Evolutionary conservation across 2,113 vertebrate genomes (phyloP).

Genomic region (Tachuris rubrigastra): DNA sequence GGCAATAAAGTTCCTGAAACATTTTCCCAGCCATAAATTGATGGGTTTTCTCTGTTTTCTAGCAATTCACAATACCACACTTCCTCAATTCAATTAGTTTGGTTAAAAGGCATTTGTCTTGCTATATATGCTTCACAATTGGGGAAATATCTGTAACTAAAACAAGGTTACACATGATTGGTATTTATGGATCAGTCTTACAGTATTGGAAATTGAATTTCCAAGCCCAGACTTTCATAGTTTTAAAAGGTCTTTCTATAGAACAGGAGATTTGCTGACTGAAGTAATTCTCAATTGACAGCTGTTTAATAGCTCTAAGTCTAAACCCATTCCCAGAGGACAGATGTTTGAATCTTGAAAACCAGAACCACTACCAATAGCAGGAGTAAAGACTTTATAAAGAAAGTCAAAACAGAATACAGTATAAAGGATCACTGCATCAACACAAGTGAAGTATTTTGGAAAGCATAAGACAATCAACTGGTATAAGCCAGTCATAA

Average conservation of each 20-base stretch:
- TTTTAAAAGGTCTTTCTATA: background rate
- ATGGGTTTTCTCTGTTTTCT: constrained; percentile 4
- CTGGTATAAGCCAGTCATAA: background rate
- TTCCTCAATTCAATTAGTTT: constrained; percentile 15
- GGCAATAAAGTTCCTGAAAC: background rate
- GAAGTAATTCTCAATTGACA: background rate
- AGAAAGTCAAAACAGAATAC: background rate
- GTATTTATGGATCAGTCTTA: constrained; percentile 3
- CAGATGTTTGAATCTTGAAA: background rate
- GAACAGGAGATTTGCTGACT: background rate
- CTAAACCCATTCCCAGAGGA: background rate
- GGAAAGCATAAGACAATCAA: background rate
- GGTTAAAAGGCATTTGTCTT: constrained; percentile 47
- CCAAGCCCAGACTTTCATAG: background rate
- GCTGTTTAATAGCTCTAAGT: background rate
- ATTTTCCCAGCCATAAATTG: background rate
- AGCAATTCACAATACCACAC: background rate
- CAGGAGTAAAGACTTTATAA: background rate
- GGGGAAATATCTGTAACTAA: constrained; percentile 34
- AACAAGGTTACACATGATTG: constrained; percentile 18
- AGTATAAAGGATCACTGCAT: background rate
- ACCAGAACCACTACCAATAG: background rate
- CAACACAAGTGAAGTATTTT: background rate
- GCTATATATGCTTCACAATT: background rate
- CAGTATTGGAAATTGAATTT: constrained; percentile 21